Evolutionary conservation across 2,888 invertebrate species (phyloP), one percentile per base, ranked within the genome.

Genomic region (Lycophotia porphyrea): DNA sequence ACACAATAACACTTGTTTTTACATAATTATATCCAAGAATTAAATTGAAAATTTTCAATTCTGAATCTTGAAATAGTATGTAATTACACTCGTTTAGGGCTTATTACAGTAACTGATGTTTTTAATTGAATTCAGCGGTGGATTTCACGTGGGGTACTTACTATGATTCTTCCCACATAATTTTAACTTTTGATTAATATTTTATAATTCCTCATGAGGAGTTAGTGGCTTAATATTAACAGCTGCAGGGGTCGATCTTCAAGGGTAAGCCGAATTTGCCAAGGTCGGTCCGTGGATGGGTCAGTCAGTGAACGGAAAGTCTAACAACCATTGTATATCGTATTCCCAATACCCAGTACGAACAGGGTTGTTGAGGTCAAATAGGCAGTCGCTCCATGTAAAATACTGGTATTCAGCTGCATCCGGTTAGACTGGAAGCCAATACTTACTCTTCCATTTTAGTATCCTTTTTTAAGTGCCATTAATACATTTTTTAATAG

Each of bases 61-160:
- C 60, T 47, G 11, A 7, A 63, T 49, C 11, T 1, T 47, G 7
- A 31, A n/a, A 7, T 42, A 65, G 9, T 52, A 70, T 55, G 65
- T 47, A 66, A 79, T 79, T 76, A 76, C n/a, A 18, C 36, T 55
- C 55, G 34, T 76, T 68, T 49, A 58, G 13, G 63, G 34, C n/a
- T 42, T 5, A 73, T 80, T 80, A 74, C 9, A 24, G 31, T 15
- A 39, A 60, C 18, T 61, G 36, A 5, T 34, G n/a, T 36, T 36
- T 72, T 80, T 60, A 47, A 58, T 44, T 76, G 39, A 69, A 72
- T 34, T 27, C 9, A 9, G 9, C 5, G 21, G 31, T 11, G 15
- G 2, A 31, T 24, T 74, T 75, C 15, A 31, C 3, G 15, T 42
- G 27, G 39, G 9, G n/a, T 55, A 27, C 27, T 15, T 27, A n/a